phyloP scores from a whole-genome alignment of 2,888 invertebrate species.

The Napeogenes inachia region DNA sequence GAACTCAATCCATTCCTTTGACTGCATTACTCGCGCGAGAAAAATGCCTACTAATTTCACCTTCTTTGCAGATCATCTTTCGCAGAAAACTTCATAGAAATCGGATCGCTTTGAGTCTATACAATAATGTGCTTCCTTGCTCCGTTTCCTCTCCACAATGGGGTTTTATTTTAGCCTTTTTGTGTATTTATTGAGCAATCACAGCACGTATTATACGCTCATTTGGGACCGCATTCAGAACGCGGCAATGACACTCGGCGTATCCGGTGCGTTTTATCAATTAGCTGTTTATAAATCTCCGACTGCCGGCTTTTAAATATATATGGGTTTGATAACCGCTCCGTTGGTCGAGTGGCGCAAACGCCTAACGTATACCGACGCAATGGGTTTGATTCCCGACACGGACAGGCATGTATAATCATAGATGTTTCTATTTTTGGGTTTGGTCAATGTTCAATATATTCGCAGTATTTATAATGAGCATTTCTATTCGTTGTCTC shows the following conservation, averaged over 20 bases:
- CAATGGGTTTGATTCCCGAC: too few species aligned
- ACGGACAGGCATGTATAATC: too few species aligned
- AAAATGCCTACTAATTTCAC: slow-evolving; percentile 63
- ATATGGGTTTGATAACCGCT: neutral
- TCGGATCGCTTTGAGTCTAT: slow-evolving; percentile 57
- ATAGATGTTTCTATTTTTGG: too few species aligned
- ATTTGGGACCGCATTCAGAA: slow-evolving; percentile 54
- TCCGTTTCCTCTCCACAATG: slow-evolving; percentile 47
- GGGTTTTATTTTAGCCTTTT: slow-evolving; percentile 38
- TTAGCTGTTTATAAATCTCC: slow-evolving; percentile 45
- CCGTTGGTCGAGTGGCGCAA: too few species aligned
- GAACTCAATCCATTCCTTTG: slow-evolving; percentile 25
- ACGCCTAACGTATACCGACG: too few species aligned
- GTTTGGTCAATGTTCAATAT: too few species aligned
- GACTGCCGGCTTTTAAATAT: neutral
- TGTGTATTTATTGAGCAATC: slow-evolving; percentile 38
- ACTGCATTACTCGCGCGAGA: slow-evolving; percentile 34
- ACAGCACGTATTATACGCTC: slow-evolving; percentile 61
- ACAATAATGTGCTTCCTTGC: slow-evolving; percentile 49
- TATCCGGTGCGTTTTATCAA: slow-evolving; percentile 57
- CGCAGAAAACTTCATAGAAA: slow-evolving; percentile 46
- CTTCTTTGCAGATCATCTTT: slow-evolving; percentile 58
- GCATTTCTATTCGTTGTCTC: neutral
- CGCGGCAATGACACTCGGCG: slow-evolving; percentile 55
- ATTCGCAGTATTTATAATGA: too few species aligned